These are phyloP conservation scores for Cepphus grylle DNA, from an alignment of 2,113 vertebrate species.

Conservation along the genomic window DNA sequence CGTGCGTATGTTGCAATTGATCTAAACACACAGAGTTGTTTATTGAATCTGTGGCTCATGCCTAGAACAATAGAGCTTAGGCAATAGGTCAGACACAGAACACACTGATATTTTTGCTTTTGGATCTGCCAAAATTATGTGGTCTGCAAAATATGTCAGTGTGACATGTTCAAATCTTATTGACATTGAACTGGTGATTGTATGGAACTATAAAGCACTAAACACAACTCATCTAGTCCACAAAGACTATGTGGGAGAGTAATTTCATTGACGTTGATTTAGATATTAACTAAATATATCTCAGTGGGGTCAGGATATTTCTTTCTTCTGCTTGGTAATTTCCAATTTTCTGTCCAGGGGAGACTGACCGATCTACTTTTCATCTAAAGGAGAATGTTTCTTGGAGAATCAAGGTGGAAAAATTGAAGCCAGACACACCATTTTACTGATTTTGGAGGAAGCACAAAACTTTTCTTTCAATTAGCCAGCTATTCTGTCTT, in stretches of 20 bases:
- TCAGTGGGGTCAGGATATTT: not conserved
- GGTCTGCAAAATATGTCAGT: not conserved
- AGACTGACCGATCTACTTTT: not conserved
- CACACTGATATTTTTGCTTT: not conserved
- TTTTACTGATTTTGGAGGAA: not conserved
- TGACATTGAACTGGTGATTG: not conserved
- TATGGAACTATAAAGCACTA: not conserved
- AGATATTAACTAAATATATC: not conserved
- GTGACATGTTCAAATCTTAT: not conserved
- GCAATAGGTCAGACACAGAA: not conserved
- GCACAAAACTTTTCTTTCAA: not conserved
- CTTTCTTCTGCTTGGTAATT: not conserved
- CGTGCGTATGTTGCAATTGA: not conserved
- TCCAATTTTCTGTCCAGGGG: not conserved
- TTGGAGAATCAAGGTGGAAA: not conserved
- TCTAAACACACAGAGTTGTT: not conserved
- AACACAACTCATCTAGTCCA: not conserved
- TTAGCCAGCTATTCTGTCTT: not conserved
- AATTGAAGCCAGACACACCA: not conserved
- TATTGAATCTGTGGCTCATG: not conserved
- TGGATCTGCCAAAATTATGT: not conserved
- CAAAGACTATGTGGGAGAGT: not conserved
- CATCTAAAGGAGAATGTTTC: not conserved
- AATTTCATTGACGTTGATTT: not conserved
- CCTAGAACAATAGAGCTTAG: not conserved